Percentiles rank a stretch among this genome's conserved stretches.
These are phyloP conservation scores for Sinella curviseta DNA, from an alignment of 1,140 invertebrate species.

Conservation along the genomic window DNA sequence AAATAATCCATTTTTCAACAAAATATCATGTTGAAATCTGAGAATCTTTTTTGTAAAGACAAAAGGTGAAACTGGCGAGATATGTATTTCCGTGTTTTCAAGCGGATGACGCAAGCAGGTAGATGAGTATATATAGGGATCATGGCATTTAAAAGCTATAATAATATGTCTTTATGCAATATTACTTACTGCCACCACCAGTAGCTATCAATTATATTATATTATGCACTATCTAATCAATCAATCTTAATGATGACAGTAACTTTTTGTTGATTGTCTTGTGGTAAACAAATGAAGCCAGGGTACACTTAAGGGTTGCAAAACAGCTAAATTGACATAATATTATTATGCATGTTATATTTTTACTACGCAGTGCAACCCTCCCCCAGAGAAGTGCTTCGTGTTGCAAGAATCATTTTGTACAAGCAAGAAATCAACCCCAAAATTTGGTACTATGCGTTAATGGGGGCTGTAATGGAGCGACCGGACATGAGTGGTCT, in stretches of 20 bases:
- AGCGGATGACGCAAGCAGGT: neutral
- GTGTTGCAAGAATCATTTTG: conserved; percentile 1
- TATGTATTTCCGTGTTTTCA: neutral
- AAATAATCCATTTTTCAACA: neutral
- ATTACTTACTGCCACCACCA: too few species aligned
- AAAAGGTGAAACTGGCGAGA: neutral
- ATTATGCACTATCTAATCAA: too few species aligned
- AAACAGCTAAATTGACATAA: too few species aligned
- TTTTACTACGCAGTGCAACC: neutral
- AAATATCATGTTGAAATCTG: neutral
- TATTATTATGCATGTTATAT: too few species aligned
- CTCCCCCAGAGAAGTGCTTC: neutral
- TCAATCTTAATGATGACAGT: too few species aligned
- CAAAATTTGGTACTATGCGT: conserved; percentile 33
- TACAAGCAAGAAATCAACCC: conserved; percentile 12
- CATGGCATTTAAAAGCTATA: too few species aligned
- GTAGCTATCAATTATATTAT: too few species aligned
- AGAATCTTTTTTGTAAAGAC: neutral
- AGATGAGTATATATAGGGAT: too few species aligned
- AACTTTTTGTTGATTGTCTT: too few species aligned
- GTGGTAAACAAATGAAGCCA: too few species aligned
- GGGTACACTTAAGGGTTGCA: too few species aligned
- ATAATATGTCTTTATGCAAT: too few species aligned
- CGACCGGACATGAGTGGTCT: conserved; percentile 18
- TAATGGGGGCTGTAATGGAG: neutral